These are phyloP conservation scores for Pseudolycoriella hygida DNA, from an alignment of 2,888 invertebrate genomes.

Conservation along the genomic window DNA sequence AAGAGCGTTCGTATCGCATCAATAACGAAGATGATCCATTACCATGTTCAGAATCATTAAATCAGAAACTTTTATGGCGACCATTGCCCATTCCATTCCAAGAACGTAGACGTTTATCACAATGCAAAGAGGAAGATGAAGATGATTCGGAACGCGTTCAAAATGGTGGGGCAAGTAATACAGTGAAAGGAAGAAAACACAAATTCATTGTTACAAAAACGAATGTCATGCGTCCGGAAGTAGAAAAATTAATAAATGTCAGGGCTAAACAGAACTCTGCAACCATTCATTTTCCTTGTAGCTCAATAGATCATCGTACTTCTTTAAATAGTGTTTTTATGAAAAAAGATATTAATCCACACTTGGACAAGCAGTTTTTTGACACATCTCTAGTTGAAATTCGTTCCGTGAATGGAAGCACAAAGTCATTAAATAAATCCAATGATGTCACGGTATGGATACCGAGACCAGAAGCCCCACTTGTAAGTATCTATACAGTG, in stretches of 20 bases:
- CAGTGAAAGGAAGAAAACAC: conserved; percentile 28
- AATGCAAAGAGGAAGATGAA: conserved; percentile 72
- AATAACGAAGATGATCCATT: not conserved
- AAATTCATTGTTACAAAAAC: conserved; percentile 37
- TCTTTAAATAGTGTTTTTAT: conserved; percentile 42
- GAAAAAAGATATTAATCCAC: conserved; percentile 30
- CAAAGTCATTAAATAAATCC: conserved; percentile 18
- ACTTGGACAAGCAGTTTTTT: conserved; percentile 63
- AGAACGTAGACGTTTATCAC: conserved; percentile 51
- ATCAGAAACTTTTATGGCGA: conserved; percentile 18
- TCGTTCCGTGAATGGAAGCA: conserved; percentile 31
- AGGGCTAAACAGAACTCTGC: conserved; percentile 31
- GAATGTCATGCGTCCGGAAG: conserved; percentile 18
- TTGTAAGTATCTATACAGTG: conserved; percentile 5
- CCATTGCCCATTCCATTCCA: conserved; percentile 33
- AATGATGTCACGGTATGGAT: conserved; percentile 13
- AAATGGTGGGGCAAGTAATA: not conserved
- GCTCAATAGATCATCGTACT: conserved; percentile 36
- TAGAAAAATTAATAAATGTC: conserved; percentile 19
- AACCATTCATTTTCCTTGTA: conserved; percentile 49
- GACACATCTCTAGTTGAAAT: conserved; percentile 68
- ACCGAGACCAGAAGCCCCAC: conserved; percentile 8
- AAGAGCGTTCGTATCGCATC: not conserved
- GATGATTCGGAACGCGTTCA: conserved; percentile 33
- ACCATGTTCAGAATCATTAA: conserved; percentile 14